Conservation (phyloP, 2,888 invertebrate genomes). For the Lepidochitona cinerea region DNA sequence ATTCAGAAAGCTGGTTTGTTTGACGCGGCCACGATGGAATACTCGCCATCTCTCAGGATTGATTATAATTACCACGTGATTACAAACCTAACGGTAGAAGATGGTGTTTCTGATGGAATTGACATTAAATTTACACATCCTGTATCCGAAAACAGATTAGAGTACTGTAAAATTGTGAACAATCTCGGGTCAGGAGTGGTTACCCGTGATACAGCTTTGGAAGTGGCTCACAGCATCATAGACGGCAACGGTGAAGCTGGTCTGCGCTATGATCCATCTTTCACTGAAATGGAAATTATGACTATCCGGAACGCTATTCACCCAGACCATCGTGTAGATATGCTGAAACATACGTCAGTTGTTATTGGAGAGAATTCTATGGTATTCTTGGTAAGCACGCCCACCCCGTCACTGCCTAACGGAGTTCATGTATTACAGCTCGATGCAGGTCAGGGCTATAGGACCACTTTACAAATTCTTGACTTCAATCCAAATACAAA, state of each 20-base stretch:
- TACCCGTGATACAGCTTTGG: constrained; percentile 81
- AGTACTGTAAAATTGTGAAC: constrained; percentile 76
- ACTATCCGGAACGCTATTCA: constrained; percentile 61
- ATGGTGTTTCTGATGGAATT: constrained; percentile 93
- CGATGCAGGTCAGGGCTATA: constrained; percentile 20
- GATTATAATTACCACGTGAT: constrained; percentile 75
- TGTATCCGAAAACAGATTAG: constrained; percentile 81
- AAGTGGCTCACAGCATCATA: constrained; percentile 78
- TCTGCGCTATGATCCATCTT: constrained; percentile 91
- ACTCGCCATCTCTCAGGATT: constrained; percentile 73
- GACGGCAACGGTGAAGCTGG: constrained; percentile 90
- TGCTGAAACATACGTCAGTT: neutral
- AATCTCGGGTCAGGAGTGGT: constrained; percentile 84
- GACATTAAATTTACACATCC: constrained; percentile 96
- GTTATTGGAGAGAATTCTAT: constrained; percentile 37
- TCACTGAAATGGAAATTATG: constrained; percentile 74
- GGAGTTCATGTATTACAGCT: constrained; percentile 44
- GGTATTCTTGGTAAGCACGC: constrained; percentile 46
- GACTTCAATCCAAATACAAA: constrained; percentile 65
- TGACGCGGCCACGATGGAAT: constrained; percentile 87
- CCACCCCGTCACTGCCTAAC: constrained; percentile 33
- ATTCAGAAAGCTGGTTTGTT: constrained; percentile 83
- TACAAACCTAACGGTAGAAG: constrained; percentile 76
- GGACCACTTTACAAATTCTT: constrained; percentile 59
- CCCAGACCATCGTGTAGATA: neutral